A percentile compares a stretch with the other conserved stretches of the same genome.
These are phyloP conservation scores for Ariopsis seemanni DNA, from an alignment of 2,113 vertebrate species.

Conservation along the genomic window DNA sequence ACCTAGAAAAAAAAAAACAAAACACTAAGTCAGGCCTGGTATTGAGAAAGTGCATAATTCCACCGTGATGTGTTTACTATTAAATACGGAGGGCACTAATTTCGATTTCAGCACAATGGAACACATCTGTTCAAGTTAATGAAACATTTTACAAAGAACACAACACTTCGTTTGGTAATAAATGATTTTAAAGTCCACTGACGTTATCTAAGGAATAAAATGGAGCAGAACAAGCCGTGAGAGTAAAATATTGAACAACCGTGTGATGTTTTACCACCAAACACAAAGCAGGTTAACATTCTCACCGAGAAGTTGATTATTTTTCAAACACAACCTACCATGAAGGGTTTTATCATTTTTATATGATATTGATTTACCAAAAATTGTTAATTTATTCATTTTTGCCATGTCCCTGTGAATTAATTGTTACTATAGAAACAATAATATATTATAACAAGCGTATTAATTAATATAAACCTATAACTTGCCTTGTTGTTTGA, in stretches of 20 bases:
- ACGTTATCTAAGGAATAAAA: neutral
- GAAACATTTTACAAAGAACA: neutral
- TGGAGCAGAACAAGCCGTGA: too few relatives aligned
- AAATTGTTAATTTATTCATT: too few relatives aligned
- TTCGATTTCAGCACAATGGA: neutral
- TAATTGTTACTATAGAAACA: too few relatives aligned
- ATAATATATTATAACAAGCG: too few relatives aligned
- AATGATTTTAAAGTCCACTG: neutral
- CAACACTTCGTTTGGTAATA: neutral
- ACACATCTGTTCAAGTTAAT: constrained; percentile 16
- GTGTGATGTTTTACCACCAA: neutral
- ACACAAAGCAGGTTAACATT: neutral
- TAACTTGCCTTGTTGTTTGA: too few relatives aligned
- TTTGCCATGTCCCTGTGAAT: too few relatives aligned
- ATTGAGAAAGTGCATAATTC: neutral
- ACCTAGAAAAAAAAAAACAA: constrained; percentile 25
- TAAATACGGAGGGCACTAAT: neutral
- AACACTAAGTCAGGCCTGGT: neutral
- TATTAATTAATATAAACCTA: too few relatives aligned
- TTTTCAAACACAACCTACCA: neutral
- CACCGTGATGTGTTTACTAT: neutral
- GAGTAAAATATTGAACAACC: neutral
- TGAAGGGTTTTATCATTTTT: neutral
- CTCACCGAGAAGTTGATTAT: neutral
- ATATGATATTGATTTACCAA: neutral